phyloP scores from a whole-genome alignment of 2,113 vertebrate genomes.

The Chelonoidis abingdonii region DNA sequence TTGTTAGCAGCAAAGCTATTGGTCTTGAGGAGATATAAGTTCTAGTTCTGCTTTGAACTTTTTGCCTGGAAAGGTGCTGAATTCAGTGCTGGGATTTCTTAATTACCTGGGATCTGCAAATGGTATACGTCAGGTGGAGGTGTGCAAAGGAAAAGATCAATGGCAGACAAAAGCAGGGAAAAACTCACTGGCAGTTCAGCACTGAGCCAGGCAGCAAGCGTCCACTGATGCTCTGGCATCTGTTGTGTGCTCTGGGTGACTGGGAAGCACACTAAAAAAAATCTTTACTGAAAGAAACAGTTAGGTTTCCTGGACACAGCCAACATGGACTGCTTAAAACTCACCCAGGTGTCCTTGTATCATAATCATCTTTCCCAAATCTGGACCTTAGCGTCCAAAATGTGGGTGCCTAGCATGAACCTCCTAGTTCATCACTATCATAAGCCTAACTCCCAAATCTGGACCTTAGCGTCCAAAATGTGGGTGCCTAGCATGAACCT shows the following conservation, averaged over 20 bases:
- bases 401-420: too few relatives aligned
- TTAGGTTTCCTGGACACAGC: neutral
- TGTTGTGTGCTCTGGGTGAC: constrained; percentile 41
- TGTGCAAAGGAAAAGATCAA: constrained; percentile 18
- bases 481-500: too few relatives aligned
- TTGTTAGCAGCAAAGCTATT: neutral
- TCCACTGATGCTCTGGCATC: constrained; percentile 39
- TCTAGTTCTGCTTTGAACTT: neutral
- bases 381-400: too few relatives aligned
- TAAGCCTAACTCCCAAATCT: too few relatives aligned
- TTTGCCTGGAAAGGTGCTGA: neutral
- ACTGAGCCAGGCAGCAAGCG: constrained; percentile 38
- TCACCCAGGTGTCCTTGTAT: neutral
- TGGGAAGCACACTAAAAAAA: constrained; percentile 16
- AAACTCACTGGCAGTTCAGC: constrained; percentile 48
- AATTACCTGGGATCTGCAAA: constrained; percentile 49
- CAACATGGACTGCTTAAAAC: neutral
- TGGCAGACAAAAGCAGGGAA: constrained; percentile 46
- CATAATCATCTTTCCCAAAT: too few relatives aligned
- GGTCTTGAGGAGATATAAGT: constrained; percentile 28
- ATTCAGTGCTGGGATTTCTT: constrained; percentile 23
- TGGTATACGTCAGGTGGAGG: constrained; percentile 45
- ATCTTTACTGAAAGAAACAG: constrained; percentile 6
- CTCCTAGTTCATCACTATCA: too few relatives aligned
- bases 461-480: too few relatives aligned